phyloP scores from a whole-genome alignment of 2,888 invertebrate species.

The Tyria jacobaeae region DNA sequence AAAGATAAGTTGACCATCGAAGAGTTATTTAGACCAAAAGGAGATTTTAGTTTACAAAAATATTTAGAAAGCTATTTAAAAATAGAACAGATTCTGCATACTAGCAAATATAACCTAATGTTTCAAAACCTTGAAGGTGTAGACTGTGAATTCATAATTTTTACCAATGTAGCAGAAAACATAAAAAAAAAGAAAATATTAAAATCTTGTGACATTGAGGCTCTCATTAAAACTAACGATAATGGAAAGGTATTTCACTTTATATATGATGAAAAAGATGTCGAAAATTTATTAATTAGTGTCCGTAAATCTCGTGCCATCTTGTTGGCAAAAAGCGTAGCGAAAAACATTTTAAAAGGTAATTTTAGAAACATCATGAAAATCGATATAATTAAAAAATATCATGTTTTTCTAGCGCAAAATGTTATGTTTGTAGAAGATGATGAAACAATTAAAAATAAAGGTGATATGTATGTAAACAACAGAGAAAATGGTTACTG shows the following conservation, averaged over 20 bases:
- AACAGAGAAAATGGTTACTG: constrained; percentile 11
- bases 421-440: constrained; percentile 15
- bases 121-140: constrained; percentile 25
- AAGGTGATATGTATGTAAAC: not conserved
- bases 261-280: constrained; percentile 29
- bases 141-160: constrained; percentile 40
- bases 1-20: constrained; percentile 30
- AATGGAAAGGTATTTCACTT: constrained; percentile 29
- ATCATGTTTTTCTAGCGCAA: constrained; percentile 33
- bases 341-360: constrained; percentile 31
- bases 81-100: constrained; percentile 27
- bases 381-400: constrained; percentile 35
- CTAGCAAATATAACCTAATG: constrained; percentile 26
- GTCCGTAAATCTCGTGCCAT: constrained; percentile 30
- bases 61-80: constrained; percentile 40
- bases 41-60: constrained; percentile 36
- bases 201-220: constrained; percentile 6
- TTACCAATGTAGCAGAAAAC: constrained; percentile 33
- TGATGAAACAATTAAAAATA: not conserved
- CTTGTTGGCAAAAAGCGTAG: constrained; percentile 30
- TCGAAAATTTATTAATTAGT: constrained; percentile 24
- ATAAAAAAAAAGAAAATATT: constrained; percentile 18
- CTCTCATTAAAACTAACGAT: constrained; percentile 27
- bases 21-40: constrained; percentile 28
- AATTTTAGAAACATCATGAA: constrained; percentile 31